Evolutionary conservation across 1,140 invertebrate species (phyloP).

Genomic region (Trichonephila inaurata): DNA sequence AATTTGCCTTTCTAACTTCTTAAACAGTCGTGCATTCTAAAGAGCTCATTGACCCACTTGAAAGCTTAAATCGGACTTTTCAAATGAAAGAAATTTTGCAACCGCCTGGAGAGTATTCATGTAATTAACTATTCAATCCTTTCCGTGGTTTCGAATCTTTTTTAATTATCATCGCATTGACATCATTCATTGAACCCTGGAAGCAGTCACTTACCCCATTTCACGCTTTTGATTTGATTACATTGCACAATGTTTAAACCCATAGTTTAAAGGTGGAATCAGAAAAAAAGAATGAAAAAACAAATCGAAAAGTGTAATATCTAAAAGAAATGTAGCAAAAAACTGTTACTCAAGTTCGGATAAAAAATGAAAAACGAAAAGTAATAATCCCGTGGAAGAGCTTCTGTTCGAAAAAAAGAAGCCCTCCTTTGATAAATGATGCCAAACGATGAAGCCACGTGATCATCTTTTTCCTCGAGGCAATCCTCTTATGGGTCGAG

Average conservation of each 20-base stretch:
- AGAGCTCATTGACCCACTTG: neutral
- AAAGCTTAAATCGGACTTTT: neutral
- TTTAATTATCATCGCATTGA: neutral
- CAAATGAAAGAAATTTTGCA: neutral
- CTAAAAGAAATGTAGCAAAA: neutral
- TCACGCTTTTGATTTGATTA: neutral
- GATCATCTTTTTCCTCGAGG: slow-evolving; percentile 48
- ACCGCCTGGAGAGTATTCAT: neutral
- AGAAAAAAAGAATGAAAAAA: neutral
- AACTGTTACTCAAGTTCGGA: slow-evolving; percentile 28
- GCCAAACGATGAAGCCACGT: slow-evolving; percentile 43
- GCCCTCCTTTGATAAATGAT: slow-evolving; percentile 51
- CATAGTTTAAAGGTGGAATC: neutral
- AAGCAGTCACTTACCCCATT: slow-evolving; percentile 6
- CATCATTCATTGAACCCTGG: neutral
- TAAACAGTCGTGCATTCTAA: too few species aligned
- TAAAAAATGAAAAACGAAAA: slow-evolving; percentile 36
- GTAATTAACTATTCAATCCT: neutral
- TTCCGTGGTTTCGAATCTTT: neutral
- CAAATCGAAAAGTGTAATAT: neutral
- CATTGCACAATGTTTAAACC: neutral
- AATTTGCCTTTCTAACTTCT: too few species aligned
- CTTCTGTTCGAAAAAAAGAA: slow-evolving; percentile 14
- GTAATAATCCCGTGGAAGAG: slow-evolving; percentile 50
- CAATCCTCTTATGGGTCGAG: slow-evolving; percentile 57